Percentiles rank a stretch among this genome's conserved stretches.
phyloP scores from a whole-genome alignment of 2,888 invertebrate genomes.

The Oligia fasciuncula region DNA sequence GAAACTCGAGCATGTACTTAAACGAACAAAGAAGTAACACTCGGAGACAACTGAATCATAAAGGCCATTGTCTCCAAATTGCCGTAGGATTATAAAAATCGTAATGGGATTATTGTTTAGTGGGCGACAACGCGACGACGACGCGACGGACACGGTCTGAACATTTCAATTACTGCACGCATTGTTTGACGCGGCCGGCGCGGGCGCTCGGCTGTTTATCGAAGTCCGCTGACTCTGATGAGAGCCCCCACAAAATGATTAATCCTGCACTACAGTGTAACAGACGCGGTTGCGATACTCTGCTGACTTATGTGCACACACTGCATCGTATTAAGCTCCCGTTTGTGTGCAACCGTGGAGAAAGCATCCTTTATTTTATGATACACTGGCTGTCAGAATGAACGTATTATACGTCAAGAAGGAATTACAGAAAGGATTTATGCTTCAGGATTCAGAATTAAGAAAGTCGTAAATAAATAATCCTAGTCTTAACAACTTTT shows the following conservation, averaged over 20 bases:
- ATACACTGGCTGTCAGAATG: constrained; percentile 51
- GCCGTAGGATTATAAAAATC: constrained; percentile 82
- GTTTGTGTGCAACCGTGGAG: constrained; percentile 59
- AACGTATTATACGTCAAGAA: constrained; percentile 52
- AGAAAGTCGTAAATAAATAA: constrained; percentile 55
- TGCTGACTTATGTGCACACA: constrained; percentile 57
- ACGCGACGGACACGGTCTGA: constrained; percentile 73
- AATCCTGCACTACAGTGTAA: constrained; percentile 61
- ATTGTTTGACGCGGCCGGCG: constrained; percentile 73
- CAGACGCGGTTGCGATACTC: constrained; percentile 53
- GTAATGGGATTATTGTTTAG: constrained; percentile 85
- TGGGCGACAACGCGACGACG: constrained; percentile 70
- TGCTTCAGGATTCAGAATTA: constrained; percentile 35
- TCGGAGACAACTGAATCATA: constrained; percentile 75
- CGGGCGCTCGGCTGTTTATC: constrained; percentile 59
- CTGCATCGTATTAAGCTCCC: constrained; percentile 53
- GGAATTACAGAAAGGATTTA: constrained; percentile 55
- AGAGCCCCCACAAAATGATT: constrained; percentile 64
- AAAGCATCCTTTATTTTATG: constrained; percentile 60
- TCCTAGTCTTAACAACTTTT: constrained; percentile 46
- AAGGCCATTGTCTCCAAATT: constrained; percentile 81
- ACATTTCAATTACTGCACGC: constrained; percentile 84
- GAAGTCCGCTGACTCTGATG: constrained; percentile 64
- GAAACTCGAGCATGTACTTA: constrained; percentile 52
- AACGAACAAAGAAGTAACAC: constrained; percentile 65